Evolutionary conservation across 2,888 invertebrate species (phyloP).

Genomic region (Zaprionus obscuricornis): DNA sequence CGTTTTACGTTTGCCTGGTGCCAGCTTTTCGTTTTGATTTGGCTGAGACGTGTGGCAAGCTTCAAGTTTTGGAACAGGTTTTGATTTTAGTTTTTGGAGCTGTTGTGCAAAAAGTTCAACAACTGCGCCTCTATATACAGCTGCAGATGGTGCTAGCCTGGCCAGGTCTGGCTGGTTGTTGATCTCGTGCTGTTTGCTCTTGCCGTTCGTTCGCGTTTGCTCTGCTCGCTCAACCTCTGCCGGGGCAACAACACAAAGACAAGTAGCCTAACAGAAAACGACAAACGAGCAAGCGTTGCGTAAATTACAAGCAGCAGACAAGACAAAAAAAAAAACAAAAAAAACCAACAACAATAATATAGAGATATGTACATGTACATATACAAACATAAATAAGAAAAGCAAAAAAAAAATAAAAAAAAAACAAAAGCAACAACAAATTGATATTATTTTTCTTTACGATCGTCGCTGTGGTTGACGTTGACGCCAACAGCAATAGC

Average conservation of each 20-base stretch:
- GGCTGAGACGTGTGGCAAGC: slow-evolving; percentile 73
- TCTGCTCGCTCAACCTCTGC: slow-evolving; percentile 16
- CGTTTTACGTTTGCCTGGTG: slow-evolving; percentile 45
- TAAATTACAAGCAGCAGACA: slow-evolving; percentile 62
- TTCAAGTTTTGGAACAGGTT: slow-evolving; percentile 65
- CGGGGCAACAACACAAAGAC: slow-evolving; percentile 51
- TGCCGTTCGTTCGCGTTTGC: slow-evolving; percentile 1
- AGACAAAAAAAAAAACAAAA: not conserved
- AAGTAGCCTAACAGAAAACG: slow-evolving; percentile 65
- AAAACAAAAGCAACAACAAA: slow-evolving; percentile 16
- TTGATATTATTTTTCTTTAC: slow-evolving; percentile 41
- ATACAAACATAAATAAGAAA: not conserved
- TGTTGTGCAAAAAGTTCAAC: slow-evolving; percentile 71
- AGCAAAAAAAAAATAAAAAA: slow-evolving; percentile 1
- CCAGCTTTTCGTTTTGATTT: slow-evolving; percentile 67
- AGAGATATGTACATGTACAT: not conserved
- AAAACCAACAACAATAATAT: not conserved
- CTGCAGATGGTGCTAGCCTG: slow-evolving; percentile 27
- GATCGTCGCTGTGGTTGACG: slow-evolving; percentile 33
- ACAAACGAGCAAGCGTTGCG: slow-evolving; percentile 71
- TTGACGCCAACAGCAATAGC: slow-evolving; percentile 13
- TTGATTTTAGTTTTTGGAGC: slow-evolving; percentile 69
- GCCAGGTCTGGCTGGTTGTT: slow-evolving; percentile 66
- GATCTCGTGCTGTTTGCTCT: slow-evolving; percentile 56
- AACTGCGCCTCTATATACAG: slow-evolving; percentile 43